phyloP scores from a whole-genome alignment of 2,888 invertebrate genomes.

The Sinohyriopsis cumingii region DNA sequence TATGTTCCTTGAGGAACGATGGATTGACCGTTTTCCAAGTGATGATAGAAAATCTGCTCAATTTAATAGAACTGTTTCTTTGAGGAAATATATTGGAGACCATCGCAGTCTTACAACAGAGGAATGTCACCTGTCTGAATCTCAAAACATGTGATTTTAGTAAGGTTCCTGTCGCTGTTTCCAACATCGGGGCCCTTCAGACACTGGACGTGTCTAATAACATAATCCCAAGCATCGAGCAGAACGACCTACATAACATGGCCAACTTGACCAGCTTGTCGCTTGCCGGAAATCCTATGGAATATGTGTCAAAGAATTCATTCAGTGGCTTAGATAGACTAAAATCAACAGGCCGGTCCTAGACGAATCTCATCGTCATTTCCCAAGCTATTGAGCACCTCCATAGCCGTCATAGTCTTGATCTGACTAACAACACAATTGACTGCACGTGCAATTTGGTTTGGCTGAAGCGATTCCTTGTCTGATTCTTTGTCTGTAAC shows the following conservation, averaged over 20 bases:
- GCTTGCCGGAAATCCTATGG: conserved; percentile 32
- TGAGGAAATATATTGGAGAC: too few relatives aligned
- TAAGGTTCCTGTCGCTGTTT: too few relatives aligned
- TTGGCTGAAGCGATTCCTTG: conserved; percentile 25
- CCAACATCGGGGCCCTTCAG: too few relatives aligned
- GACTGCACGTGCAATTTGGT: conserved; percentile 42
- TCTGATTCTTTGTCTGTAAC: conserved; percentile 8
- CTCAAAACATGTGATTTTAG: too few relatives aligned
- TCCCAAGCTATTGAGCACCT: conserved; percentile 30
- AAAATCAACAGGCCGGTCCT: conserved; percentile 20
- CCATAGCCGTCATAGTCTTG: conserved; percentile 3
- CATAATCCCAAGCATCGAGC: conserved; percentile 32
- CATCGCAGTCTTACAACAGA: too few relatives aligned
- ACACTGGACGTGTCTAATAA: conserved; percentile 33
- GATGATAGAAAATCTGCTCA: too few relatives aligned
- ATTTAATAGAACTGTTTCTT: too few relatives aligned
- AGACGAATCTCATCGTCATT: conserved; percentile 21
- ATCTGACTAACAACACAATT: conserved; percentile 13
- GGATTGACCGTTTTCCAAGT: too few relatives aligned
- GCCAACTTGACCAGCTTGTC: conserved; percentile 18
- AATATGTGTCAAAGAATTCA: conserved; percentile 20
- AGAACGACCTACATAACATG: conserved; percentile 28
- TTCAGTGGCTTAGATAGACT: conserved; percentile 20
- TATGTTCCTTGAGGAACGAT: conserved; percentile 23
- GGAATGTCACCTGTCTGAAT: too few relatives aligned